phyloP scores from a whole-genome alignment of 37 sponge, comb jelly and placozoan species.

The Ephydatia muelleri region DNA sequence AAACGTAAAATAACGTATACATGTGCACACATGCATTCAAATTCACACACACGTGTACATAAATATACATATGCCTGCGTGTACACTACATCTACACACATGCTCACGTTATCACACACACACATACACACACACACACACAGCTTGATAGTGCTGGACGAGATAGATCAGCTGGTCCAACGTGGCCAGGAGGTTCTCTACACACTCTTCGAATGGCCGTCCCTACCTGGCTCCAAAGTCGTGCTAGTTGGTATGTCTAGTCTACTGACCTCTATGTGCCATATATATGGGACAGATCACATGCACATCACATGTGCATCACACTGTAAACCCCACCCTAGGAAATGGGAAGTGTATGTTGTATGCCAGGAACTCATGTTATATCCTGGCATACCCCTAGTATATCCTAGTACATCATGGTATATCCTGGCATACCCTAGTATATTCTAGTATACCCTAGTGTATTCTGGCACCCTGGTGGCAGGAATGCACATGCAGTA shows the following conservation, averaged over 20 bases:
- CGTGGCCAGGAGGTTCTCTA: conserved; percentile 81
- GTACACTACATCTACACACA: neutral
- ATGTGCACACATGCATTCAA: neutral
- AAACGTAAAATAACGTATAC: neutral
- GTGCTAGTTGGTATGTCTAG: conserved; percentile 72
- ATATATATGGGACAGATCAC: neutral
- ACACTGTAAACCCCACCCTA: too few species aligned
- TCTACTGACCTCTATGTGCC: neutral
- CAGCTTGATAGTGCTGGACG: conserved; percentile 88
- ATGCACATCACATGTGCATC: neutral
- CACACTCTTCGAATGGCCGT: conserved; percentile 87
- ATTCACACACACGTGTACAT: neutral
- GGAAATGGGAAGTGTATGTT: too few species aligned
- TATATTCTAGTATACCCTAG: too few species aligned
- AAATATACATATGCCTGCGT: neutral
- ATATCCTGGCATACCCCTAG: too few species aligned
- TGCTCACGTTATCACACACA: neutral
- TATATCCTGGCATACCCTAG: too few species aligned
- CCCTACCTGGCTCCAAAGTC: conserved; percentile 69
- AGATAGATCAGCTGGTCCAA: conserved; percentile 81
- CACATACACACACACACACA: neutral
- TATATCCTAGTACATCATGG: too few species aligned
- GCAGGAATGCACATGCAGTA: too few species aligned
- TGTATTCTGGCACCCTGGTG: too few species aligned
- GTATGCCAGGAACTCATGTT: too few species aligned